Evolutionary conservation across 1,140 invertebrate genomes (phyloP), one percentile per base, ranked within the genome.

Genomic region (Ectropis grisescens): DNA sequence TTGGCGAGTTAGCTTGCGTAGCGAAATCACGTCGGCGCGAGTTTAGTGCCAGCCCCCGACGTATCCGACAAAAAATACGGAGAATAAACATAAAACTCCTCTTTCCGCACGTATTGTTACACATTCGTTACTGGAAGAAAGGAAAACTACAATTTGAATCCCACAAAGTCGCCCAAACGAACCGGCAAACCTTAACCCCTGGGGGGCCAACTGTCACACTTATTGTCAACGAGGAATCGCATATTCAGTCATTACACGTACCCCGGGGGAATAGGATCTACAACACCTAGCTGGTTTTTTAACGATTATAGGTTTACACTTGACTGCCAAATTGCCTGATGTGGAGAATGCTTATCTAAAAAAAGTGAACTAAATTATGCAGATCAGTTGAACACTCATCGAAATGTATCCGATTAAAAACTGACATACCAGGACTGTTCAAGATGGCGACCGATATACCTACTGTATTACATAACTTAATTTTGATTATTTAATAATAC

Each of bases 71-170:
- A 59, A 67, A 70, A 60, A 62, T 48, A 56, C 58, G 24, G 38
- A 51, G 51, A 60, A 60, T 66, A 64, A 60, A 62, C 52, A 54
- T 42, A 51, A 55, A 56, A 58, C 2, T 52, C 50, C 54, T 42
- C 37, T 62, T 68, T 71, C 59, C 67, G 67, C 71, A 76, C 74
- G 74, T 76, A 74, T 69, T 75, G 61, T 61, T 64, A 49, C 30
- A 45, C 44, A 44, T 70, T 75, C 62, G 67, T 72, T 72, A 70
- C 68, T 55, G 57, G 33, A 26, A 46, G 52, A 67, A 69, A 68
- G 59, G 37, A 38, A 57, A 72, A 70, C 59, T 68, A 74, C 57
- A 56, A 69, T 71, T 69, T 67, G 61, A 66, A 78, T 70, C 51
- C 56, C 34, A 58, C 50, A 64, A 66, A 70, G 47, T 58, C 58